phyloP scores from a whole-genome alignment of 2,888 invertebrate species.

The Metalampra italica region DNA sequence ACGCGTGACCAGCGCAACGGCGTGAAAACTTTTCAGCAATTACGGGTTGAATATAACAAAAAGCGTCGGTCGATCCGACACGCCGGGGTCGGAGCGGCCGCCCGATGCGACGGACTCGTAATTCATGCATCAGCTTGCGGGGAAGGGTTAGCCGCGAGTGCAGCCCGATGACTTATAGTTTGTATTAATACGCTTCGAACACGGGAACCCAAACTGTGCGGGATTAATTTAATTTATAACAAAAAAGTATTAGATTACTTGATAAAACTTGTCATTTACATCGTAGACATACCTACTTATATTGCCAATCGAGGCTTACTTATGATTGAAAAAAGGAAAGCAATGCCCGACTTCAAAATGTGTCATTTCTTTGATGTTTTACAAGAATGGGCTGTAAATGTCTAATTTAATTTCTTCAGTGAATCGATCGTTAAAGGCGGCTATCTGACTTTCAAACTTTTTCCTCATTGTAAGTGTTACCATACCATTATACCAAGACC shows the following conservation, averaged over 20 bases:
- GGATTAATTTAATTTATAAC: constrained; percentile 51
- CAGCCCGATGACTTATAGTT: constrained; percentile 68
- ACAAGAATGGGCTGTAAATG: too few species aligned
- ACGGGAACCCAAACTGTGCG: constrained; percentile 57
- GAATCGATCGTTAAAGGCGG: too few species aligned
- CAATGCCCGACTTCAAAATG: too few species aligned
- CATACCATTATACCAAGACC: too few species aligned
- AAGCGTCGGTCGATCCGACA: constrained; percentile 64
- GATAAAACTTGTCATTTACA: neutral
- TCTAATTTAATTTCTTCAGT: too few species aligned
- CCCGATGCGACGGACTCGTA: constrained; percentile 22
- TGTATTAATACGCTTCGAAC: constrained; percentile 65
- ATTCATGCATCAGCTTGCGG: constrained; percentile 38
- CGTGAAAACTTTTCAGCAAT: constrained; percentile 79
- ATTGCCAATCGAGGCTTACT: too few species aligned
- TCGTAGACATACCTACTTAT: too few species aligned
- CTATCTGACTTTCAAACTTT: too few species aligned
- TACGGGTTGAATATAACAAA: constrained; percentile 75
- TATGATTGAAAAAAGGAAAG: too few species aligned
- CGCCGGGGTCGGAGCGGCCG: constrained; percentile 43
- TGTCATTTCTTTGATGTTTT: too few species aligned
- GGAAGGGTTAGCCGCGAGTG: constrained; percentile 65
- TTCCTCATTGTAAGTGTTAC: too few species aligned
- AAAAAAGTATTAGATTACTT: constrained; percentile 1
- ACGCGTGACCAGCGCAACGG: constrained; percentile 72